Percentiles rank a stretch among this genome's conserved stretches.
Conservation (phyloP, 2,888 invertebrate species). For the Meandrusa payeni region DNA sequence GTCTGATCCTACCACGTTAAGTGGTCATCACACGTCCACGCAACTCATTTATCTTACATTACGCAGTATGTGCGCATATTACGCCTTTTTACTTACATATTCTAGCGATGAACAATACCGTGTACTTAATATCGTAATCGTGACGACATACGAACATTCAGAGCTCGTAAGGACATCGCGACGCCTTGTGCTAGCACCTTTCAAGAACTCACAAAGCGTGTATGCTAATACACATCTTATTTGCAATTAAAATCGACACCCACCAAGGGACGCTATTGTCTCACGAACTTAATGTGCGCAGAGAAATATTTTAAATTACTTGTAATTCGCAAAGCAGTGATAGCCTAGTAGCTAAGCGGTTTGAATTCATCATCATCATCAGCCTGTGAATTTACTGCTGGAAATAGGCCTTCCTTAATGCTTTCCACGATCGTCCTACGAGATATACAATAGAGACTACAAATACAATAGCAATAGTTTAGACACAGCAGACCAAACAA, state of each 20-base stretch:
- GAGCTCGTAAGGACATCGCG: constrained; percentile 50
- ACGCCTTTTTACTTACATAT: constrained; percentile 1
- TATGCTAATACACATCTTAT: constrained; percentile 74
- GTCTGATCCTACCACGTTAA: too few relatives aligned
- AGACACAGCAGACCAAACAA: too few relatives aligned
- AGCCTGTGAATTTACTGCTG: too few relatives aligned
- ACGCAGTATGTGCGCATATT: constrained; percentile 2
- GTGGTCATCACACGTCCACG: too few relatives aligned
- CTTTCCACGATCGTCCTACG: too few relatives aligned
- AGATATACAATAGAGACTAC: too few relatives aligned
- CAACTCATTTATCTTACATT: constrained; percentile 7
- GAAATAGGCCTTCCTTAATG: too few relatives aligned
- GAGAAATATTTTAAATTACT: constrained; percentile 15
- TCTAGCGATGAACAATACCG: constrained; percentile 12
- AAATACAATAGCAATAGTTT: too few relatives aligned
- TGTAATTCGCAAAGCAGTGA: too few relatives aligned
- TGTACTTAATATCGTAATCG: constrained; percentile 22
- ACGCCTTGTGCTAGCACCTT: constrained; percentile 64
- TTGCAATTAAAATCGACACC: constrained; percentile 76
- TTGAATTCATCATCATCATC: too few relatives aligned
- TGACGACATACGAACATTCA: constrained; percentile 41
- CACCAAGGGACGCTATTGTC: constrained; percentile 71
- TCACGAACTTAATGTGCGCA: constrained; percentile 32
- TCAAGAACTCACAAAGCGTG: constrained; percentile 71
- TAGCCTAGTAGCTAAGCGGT: too few relatives aligned